Percentiles rank a stretch among this genome's conserved stretches.
These are phyloP conservation scores for Gryon sp. DNA, from an alignment of 1,140 invertebrate genomes.

Conservation along the genomic window DNA sequence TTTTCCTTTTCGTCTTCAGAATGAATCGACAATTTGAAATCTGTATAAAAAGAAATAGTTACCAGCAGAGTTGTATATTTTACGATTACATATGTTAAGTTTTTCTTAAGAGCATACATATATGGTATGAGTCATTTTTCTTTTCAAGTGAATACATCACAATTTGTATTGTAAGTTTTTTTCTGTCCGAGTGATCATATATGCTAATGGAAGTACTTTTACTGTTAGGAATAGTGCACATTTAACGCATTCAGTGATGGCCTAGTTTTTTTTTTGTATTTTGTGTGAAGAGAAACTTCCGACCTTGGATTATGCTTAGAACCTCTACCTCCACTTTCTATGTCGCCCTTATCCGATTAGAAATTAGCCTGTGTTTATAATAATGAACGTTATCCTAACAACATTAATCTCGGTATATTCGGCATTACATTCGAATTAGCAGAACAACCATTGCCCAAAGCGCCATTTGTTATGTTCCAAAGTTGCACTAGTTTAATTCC, in stretches of 20 bases:
- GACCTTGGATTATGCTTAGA: slow-evolving; percentile 57
- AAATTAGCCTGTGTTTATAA: slow-evolving; percentile 59
- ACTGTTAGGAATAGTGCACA: slow-evolving; percentile 14
- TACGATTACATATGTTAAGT: too few species aligned
- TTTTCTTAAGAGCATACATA: too few species aligned
- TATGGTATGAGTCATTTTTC: too few species aligned
- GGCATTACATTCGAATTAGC: slow-evolving; percentile 46
- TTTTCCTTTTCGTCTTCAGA: not conserved
- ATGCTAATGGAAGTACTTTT: slow-evolving; percentile 23
- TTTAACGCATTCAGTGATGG: slow-evolving; percentile 48
- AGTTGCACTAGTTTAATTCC: slow-evolving; percentile 15
- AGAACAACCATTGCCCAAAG: slow-evolving; percentile 14
- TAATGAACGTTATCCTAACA: slow-evolving; percentile 40
- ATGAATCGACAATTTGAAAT: slow-evolving; percentile 24
- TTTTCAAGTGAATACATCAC: too few species aligned
- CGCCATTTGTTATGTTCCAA: slow-evolving; percentile 12
- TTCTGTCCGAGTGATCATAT: slow-evolving; percentile 9
- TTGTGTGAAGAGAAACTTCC: slow-evolving; percentile 44
- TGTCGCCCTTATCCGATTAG: slow-evolving; percentile 63
- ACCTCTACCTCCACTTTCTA: slow-evolving; percentile 59
- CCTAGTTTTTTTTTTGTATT: slow-evolving; percentile 59
- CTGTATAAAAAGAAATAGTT: too few species aligned
- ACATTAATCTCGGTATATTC: slow-evolving; percentile 38
- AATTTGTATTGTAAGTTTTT: too few species aligned
- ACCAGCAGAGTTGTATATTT: too few species aligned